Base-by-base conservation (phyloP, 2,888 invertebrate species). In the Nemurella pictetii region DNA sequence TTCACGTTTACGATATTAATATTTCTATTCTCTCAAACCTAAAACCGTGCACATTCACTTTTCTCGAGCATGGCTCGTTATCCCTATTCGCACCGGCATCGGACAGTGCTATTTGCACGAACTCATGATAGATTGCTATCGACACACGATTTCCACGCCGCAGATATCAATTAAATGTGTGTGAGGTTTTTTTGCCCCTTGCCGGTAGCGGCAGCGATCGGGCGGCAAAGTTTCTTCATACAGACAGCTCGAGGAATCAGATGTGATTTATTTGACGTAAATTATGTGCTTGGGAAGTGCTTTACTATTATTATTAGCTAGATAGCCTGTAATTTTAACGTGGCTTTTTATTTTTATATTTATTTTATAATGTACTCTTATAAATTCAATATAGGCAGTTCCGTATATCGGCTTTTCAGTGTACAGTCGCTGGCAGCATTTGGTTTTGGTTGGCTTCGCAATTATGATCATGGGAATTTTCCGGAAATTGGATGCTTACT, bases 221-320 rank as follows among this genome's bases (percentile, higher is more conserved):
- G 55, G 55, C 55, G 55, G 55, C 55, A 55, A 55, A 55, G 55
- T 12, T 7, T 55, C 55, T 55, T n/a, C n/a, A 55, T 55, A 55
- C 55, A 20, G 55, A 72, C 82, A 82, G 55, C 82, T 55, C 27
- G 30, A 77, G 72, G 25, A 85, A 85, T 83, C 85, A 83, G 75
- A 72, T 83, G 73, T 86, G 86, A 86, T 86, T 86, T 86, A 86
- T 86, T 86, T 85, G 86, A 86, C 86, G 84, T 86, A 86, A 86
- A 86, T 86, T 86, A 86, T 85, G 82, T 83, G 86, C 85, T 86
- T 77, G 82, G 84, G 72, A 82, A 82, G 55, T 29, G 36, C 72
- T 82, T 81, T 82, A 72, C 82, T 82, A 82, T 82, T 82, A 82
- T 82, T 82, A 82, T 82, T 72, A 82, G 82, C 27, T 3, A 15